These are phyloP conservation scores for Bombus sibiricus DNA, from an alignment of 1,140 invertebrate species.

Conservation along the genomic window DNA sequence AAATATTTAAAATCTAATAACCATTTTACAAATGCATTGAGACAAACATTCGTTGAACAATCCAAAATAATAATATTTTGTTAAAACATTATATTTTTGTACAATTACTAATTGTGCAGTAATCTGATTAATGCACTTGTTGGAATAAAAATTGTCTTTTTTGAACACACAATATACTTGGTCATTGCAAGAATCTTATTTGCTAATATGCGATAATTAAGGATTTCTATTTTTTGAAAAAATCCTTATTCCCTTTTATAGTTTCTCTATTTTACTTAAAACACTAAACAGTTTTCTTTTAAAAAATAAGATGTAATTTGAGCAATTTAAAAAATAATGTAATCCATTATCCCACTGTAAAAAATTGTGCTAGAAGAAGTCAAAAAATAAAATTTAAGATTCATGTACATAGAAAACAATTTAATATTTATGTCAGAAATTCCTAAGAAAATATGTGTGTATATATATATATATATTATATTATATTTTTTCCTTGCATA, in stretches of 20 bases:
- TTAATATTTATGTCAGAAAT: neutral
- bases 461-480: neutral
- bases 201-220: neutral
- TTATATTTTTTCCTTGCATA: no score
- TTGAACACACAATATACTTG: neutral
- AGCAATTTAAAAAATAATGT: neutral
- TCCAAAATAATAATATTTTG: neutral
- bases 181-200: neutral
- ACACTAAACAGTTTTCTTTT: neutral
- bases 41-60: neutral
- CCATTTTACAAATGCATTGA: constrained; percentile 11
- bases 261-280: neutral
- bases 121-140: neutral
- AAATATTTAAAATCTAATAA: constrained; percentile 24
- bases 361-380: neutral
- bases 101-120: neutral
- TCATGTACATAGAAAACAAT: neutral
- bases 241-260: neutral
- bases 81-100: neutral
- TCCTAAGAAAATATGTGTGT: neutral
- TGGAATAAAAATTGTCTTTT: neutral
- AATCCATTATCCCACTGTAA: neutral
- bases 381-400: neutral
- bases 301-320: neutral
- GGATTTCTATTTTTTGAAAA: neutral